Conservation (phyloP, 2,113 vertebrate species). For the Phalacrocorax aristotelis region DNA sequence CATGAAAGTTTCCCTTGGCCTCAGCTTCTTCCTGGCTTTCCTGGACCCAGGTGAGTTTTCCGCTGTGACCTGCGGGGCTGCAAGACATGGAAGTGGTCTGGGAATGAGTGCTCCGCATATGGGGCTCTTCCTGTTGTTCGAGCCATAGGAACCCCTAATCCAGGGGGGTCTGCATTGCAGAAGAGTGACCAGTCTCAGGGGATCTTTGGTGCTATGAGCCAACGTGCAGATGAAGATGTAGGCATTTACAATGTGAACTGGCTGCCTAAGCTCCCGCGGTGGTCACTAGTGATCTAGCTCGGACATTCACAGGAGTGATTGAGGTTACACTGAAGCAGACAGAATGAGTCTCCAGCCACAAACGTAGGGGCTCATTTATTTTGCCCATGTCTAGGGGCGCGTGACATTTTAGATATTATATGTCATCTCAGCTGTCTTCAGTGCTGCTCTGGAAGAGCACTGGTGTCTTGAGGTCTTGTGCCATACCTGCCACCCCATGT, state of each 20-base stretch:
- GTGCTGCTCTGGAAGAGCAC: background rate
- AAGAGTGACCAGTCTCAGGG: fast-evolving
- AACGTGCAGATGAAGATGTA: background rate
- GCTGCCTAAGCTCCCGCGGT: background rate
- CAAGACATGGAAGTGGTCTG: background rate
- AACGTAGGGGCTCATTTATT: background rate
- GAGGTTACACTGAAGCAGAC: background rate
- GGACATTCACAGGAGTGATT: background rate
- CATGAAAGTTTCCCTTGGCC: background rate
- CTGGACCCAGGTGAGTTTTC: conserved; percentile 26
- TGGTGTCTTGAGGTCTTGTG: background rate
- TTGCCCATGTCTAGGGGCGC: fast-evolving
- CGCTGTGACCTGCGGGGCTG: fast-evolving
- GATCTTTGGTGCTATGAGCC: background rate
- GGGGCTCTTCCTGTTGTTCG: background rate
- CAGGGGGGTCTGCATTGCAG: fast-evolving
- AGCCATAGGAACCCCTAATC: background rate
- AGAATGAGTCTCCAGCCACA: background rate
- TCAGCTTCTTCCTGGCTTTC: conserved; percentile 24
- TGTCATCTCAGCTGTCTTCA: background rate
- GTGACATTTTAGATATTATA: background rate
- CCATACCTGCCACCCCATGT: background rate
- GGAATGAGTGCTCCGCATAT: fast-evolving
- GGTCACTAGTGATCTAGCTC: background rate
- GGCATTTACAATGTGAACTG: fast-evolving